Evolutionary conservation across 2,797 vertebrate species (phyloP).

Genomic region (Acridotheres tristis): DNA sequence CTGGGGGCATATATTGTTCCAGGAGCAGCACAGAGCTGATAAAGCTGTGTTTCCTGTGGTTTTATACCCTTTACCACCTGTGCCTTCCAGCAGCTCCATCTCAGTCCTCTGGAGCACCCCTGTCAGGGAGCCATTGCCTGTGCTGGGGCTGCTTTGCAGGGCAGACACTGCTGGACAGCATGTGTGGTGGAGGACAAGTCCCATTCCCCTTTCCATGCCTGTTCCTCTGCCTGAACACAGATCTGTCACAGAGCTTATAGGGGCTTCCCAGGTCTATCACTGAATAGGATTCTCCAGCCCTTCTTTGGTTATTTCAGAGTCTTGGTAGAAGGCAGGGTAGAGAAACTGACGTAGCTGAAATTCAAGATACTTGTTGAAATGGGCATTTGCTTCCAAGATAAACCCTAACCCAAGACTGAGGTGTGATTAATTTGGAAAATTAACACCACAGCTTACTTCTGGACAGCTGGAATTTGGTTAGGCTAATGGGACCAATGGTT

Average conservation of each 20-base stretch:
- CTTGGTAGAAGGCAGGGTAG: accelerated
- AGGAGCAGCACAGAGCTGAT: background rate
- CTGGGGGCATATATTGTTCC: background rate
- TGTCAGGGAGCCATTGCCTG: background rate
- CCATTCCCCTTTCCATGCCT: accelerated
- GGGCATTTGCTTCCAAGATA: background rate
- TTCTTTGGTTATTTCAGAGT: background rate
- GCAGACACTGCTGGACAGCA: accelerated
- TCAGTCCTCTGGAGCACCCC: background rate
- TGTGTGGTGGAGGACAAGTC: background rate
- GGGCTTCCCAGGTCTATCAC: background rate
- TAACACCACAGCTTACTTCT: background rate
- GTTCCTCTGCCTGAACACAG: background rate
- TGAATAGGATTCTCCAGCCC: background rate
- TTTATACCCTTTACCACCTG: background rate
- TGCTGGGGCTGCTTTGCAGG: background rate
- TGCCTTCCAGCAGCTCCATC: background rate
- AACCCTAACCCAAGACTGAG: background rate
- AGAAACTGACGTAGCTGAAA: background rate
- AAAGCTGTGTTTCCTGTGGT: background rate
- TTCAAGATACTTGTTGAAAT: background rate
- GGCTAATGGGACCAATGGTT: background rate
- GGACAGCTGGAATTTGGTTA: background rate
- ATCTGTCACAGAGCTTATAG: background rate
- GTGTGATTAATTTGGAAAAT: background rate